These are phyloP conservation scores for Papilio dardanus DNA, from an alignment of 1,140 invertebrate species.

Conservation along the genomic window DNA sequence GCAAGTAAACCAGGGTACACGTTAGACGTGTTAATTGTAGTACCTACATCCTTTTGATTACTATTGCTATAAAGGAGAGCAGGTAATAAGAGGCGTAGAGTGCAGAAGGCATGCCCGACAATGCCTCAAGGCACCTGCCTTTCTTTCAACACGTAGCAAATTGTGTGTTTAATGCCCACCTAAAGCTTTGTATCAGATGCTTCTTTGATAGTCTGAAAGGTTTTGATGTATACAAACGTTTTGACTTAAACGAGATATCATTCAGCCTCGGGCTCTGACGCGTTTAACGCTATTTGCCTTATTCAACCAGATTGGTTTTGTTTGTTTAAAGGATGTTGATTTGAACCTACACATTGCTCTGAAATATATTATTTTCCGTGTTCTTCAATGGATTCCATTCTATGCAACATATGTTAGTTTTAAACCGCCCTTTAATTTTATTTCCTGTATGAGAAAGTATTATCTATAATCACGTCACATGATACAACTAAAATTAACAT, in stretches of 20 bases:
- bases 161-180: conserved; percentile 74
- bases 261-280: conserved; percentile 69
- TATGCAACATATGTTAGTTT: not conserved
- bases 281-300: conserved; percentile 39
- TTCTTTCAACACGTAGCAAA: conserved; percentile 78
- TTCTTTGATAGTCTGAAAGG: conserved; percentile 61
- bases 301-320: conserved; percentile 46
- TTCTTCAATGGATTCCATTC: no score
- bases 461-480: conserved; percentile 12
- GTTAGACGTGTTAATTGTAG: conserved; percentile 62
- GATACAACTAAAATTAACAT: not conserved
- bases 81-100: conserved; percentile 66
- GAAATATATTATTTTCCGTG: not conserved
- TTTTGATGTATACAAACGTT: conserved; percentile 71
- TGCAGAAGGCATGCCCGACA: conserved; percentile 57
- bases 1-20: conserved; percentile 61
- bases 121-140: conserved; percentile 60
- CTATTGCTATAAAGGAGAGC: conserved; percentile 63
- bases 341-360: not conserved
- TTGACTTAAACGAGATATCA: conserved; percentile 72
- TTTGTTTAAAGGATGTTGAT: conserved; percentile 39
- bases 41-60: conserved; percentile 63
- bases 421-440: not conserved
- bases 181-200: conserved; percentile 65
- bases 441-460: not conserved